Conservation (phyloP, 1,140 invertebrate genomes). For the Halesus radiatus region DNA sequence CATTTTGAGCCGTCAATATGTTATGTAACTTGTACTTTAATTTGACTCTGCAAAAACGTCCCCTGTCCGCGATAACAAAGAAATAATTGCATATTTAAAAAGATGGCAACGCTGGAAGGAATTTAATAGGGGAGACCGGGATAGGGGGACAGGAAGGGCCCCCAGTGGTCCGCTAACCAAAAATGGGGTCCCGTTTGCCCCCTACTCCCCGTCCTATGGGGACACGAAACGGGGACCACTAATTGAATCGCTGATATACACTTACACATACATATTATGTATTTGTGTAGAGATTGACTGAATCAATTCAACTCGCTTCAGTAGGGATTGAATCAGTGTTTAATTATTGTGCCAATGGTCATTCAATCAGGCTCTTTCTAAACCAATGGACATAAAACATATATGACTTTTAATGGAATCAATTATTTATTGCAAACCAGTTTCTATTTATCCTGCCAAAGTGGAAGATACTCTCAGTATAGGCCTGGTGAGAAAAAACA, state of each 20-base stretch:
- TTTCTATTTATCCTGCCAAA: no score
- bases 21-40: neutral
- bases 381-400: no score
- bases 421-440: no score
- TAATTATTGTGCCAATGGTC: no score
- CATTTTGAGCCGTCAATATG: no score
- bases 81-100: slow-evolving; percentile 20
- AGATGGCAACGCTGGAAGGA: neutral
- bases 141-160: slow-evolving; percentile 4
- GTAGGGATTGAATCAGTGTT: no score
- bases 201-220: neutral
- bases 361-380: no score
- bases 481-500: no score
- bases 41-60: neutral
- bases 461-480: no score
- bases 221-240: neutral
- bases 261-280: neutral
- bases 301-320: no score
- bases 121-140: neutral
- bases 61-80: neutral
- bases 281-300: no score
- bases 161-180: neutral
- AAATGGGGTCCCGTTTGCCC: neutral
- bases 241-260: slow-evolving; percentile 26
- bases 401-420: no score